Evolutionary conservation across 2,888 invertebrate species (phyloP).

Genomic region (Eustalomyia histrio): DNA sequence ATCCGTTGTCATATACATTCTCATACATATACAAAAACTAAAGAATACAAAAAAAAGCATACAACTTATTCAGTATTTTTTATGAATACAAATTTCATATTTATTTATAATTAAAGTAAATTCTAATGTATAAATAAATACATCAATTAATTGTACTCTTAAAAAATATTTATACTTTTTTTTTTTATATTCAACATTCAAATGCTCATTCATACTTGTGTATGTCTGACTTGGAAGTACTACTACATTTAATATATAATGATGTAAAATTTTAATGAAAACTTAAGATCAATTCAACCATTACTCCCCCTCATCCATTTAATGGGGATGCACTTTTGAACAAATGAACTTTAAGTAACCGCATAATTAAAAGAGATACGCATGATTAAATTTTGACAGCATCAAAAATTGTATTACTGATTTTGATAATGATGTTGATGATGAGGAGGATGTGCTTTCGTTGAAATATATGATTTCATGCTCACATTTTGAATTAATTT

Average conservation of each 20-base stretch:
- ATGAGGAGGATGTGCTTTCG: constrained; percentile 31
- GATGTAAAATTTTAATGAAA: constrained; percentile 63
- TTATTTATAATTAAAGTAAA: constrained; percentile 56
- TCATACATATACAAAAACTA: neutral
- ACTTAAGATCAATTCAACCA: constrained; percentile 63
- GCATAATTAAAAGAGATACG: constrained; percentile 63
- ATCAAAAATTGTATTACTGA: constrained; percentile 37
- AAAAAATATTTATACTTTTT: neutral
- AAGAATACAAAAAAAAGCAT: neutral
- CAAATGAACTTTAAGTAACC: constrained; percentile 57
- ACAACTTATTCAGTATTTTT: constrained; percentile 1
- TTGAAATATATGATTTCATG: constrained; percentile 30
- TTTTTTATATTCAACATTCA: too few relatives aligned
- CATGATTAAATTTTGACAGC: constrained; percentile 60
- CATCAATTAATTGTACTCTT: constrained; percentile 52
- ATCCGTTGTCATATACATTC: neutral
- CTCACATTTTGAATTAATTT: constrained; percentile 37
- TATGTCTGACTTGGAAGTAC: constrained; percentile 18
- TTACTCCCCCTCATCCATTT: constrained; percentile 10
- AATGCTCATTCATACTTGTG: neutral
- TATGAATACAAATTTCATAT: constrained; percentile 48
- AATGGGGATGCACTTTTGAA: constrained; percentile 26
- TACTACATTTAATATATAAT: constrained; percentile 39
- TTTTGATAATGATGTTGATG: constrained; percentile 2
- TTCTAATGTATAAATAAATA: constrained; percentile 52